Conservation (phyloP, 2,797 vertebrate species). For the Sebastes nivosus region DNA sequence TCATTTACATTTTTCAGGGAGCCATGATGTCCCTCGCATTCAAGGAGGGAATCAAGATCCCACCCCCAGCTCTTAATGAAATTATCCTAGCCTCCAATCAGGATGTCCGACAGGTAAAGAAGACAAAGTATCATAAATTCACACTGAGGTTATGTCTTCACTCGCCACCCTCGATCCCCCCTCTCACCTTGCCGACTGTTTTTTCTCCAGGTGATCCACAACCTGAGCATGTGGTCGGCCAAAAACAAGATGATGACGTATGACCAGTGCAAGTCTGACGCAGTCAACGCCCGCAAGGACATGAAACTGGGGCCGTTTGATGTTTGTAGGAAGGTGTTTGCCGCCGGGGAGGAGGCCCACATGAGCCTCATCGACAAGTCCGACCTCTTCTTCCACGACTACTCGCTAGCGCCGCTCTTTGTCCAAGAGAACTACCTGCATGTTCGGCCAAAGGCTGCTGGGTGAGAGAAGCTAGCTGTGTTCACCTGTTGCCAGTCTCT, state of each 20-base stretch:
- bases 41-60: constrained; percentile 96
- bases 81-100: constrained; percentile 97
- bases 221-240: constrained; percentile 96
- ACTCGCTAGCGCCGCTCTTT: constrained; percentile 95
- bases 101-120: constrained; percentile 93
- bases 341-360: constrained; percentile 85
- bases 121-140: neutral
- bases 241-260: constrained; percentile 92
- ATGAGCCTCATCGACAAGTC: constrained; percentile 97
- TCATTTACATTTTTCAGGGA: constrained; percentile 77
- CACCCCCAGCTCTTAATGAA: constrained; percentile 95
- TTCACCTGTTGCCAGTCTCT: neutral
- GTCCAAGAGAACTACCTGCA: constrained; percentile 97
- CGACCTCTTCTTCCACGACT: constrained; percentile 98
- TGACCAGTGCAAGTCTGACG: constrained; percentile 91
- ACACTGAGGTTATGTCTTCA: neutral
- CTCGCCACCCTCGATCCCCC: no score
- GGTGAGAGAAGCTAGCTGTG: constrained; percentile 79
- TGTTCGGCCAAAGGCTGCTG: constrained; percentile 90
- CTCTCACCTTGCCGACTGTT: neutral
- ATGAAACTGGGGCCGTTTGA: constrained; percentile 95
- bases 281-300: constrained; percentile 91
- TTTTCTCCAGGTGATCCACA: constrained; percentile 90
- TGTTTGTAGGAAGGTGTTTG: constrained; percentile 94
- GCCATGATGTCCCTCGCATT: constrained; percentile 98